Base-by-base conservation (phyloP, 2,113 vertebrate species). In the Azemiops feae region DNA sequence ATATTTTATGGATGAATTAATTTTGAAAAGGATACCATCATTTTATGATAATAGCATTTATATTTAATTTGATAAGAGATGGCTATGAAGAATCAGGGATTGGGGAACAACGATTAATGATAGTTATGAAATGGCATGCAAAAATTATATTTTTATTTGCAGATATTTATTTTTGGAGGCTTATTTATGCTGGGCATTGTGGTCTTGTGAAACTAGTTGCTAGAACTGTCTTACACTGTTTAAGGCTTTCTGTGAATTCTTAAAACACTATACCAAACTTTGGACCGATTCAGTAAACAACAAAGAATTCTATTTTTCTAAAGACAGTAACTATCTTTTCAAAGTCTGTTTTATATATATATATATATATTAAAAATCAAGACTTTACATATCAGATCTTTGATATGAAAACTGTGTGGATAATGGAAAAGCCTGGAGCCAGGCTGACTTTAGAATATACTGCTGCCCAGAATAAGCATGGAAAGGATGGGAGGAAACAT, bases 371-470 rank as follows among this genome's bases (percentile, higher is more conserved):
- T 5, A 39, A 60, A n/a, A 39, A 60, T 30, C 4, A 85, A 57
- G 34, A 88, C 64, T 50, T 92, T 93, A 94, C 93, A 47, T 94
- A n/a, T 96, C 91, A 94, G 23, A 90, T 94, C 95, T 95, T 96
- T 95, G 95, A 96, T 91, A 90, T 64, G 95, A 96, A 96, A 96
- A 96, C 92, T 96, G 93, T 95, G 94, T 93, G 94, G 96, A 96
- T 96, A 96, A 96, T 96, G 85, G 97, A 93, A 96, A 94, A 94
- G 94, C 57, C 95, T 5, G 95, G 96, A 96, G 96, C 95, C 96
- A 96, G 95, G 89, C 92, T 96, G 95, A 95, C 92, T 94, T 93
- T 96, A 94, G 89, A 95, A 92, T 0, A 0, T 3, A 30, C 93
- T 0, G 45, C 0, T 0, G 45, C 0, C 16, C 96, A 94, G 92